Evolutionary conservation across 1,140 invertebrate species (phyloP).

Genomic region (Dufourea novaeangliae): DNA sequence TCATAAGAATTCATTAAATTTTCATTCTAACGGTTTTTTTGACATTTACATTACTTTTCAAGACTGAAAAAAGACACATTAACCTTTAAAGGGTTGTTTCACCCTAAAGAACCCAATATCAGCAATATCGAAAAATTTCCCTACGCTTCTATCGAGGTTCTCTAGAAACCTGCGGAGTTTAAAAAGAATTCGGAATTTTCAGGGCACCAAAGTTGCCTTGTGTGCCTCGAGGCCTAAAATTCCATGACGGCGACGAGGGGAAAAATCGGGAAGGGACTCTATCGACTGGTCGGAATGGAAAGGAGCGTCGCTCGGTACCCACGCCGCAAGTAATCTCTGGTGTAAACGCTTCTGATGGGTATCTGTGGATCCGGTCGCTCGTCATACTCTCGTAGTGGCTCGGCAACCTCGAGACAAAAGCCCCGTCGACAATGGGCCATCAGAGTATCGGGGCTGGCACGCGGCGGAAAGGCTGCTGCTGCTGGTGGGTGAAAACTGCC

Average conservation of each 20-base stretch:
- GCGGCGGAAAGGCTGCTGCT: conserved; percentile 33
- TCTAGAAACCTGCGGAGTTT: no score
- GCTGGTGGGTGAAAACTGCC: conserved; percentile 16
- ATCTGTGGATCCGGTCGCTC: conserved; percentile 57
- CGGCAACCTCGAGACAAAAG: conserved; percentile 65
- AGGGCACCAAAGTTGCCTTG: no score
- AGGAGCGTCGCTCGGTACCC: conserved; percentile 40
- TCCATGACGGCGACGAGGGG: background rate
- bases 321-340: conserved; percentile 55
- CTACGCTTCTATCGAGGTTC: no score
- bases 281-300: conserved; percentile 41
- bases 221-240: conserved; percentile 18
- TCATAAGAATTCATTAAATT: no score
- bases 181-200: no score
- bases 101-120: no score
- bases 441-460: conserved; percentile 44
- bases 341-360: conserved; percentile 66
- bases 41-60: no score
- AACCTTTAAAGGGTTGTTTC: no score
- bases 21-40: no score
- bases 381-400: conserved; percentile 58
- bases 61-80: no score
- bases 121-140: no score
- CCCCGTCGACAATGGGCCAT: conserved; percentile 66
- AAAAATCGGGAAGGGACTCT: background rate